phyloP scores from a whole-genome alignment of 2,113 vertebrate species.

The Ploceus nigricollis region DNA sequence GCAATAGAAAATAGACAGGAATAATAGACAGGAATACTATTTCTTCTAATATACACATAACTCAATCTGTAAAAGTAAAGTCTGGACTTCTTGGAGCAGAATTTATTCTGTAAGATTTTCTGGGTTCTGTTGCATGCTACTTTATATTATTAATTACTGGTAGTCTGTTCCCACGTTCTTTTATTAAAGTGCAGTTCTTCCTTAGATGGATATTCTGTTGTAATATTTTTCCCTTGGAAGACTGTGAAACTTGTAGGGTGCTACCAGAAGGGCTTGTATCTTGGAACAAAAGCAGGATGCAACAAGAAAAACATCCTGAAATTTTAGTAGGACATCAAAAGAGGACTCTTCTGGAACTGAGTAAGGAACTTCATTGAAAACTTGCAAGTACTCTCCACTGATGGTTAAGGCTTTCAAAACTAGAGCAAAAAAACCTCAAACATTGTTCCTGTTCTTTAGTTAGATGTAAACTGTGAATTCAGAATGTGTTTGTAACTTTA shows the following conservation, averaged over 20 bases:
- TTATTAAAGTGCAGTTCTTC: not conserved
- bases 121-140: not conserved
- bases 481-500: not conserved
- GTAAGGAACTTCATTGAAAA: not conserved
- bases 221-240: not conserved
- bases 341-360: not conserved
- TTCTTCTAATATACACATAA: not conserved
- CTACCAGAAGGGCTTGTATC: not conserved
- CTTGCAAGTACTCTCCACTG: not conserved
- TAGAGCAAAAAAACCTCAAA: not conserved
- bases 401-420: not conserved
- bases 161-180: not conserved
- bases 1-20: not conserved
- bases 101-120: not conserved
- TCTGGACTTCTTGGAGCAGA: not conserved
- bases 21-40: not conserved
- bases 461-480: not conserved
- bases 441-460: not conserved
- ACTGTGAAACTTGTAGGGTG: not conserved
- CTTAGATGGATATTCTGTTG: not conserved
- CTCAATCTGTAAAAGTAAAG: not conserved
- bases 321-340: not conserved
- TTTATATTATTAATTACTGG: not conserved
- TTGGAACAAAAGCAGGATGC: constrained; percentile 1
- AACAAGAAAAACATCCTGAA: constrained; percentile 21